These are phyloP conservation scores for Drosophila siamana DNA, from an alignment of 2,888 invertebrate genomes.

Conservation along the genomic window DNA sequence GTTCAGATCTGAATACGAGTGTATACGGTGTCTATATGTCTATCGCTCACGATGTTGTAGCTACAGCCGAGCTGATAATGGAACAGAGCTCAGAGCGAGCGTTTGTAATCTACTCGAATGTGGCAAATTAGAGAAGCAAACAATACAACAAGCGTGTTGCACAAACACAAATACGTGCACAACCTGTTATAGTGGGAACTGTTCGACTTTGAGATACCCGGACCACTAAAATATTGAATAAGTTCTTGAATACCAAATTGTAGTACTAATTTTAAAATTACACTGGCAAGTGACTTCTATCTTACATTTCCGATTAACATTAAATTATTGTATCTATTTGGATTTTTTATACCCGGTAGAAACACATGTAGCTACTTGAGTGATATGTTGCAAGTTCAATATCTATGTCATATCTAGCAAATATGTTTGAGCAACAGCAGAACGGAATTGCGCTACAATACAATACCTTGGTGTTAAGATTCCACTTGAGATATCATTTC, in stretches of 20 bases:
- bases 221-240: too few species aligned
- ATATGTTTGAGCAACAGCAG: too few species aligned
- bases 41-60: neutral
- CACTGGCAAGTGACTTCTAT: too few species aligned
- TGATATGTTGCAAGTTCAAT: slow-evolving; percentile 2
- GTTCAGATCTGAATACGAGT: slow-evolving; percentile 57
- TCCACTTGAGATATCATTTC: neutral
- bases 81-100: slow-evolving; percentile 17
- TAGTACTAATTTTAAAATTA: too few species aligned
- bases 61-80: slow-evolving; percentile 60
- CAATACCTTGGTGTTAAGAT: neutral
- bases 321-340: too few species aligned
- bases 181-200: neutral
- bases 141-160: slow-evolving; percentile 34
- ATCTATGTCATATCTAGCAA: neutral
- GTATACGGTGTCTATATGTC: neutral
- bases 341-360: too few species aligned
- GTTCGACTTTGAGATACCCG: neutral
- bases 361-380: slow-evolving; percentile 4
- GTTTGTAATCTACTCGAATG: slow-evolving; percentile 42
- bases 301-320: too few species aligned
- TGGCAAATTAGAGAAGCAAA: slow-evolving; percentile 65
- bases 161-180: slow-evolving; percentile 4
- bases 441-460: neutral
- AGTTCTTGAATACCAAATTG: too few species aligned